Evolutionary conservation across 2,113 vertebrate genomes (phyloP).

Genomic region (Ahaetulla prasina): DNA sequence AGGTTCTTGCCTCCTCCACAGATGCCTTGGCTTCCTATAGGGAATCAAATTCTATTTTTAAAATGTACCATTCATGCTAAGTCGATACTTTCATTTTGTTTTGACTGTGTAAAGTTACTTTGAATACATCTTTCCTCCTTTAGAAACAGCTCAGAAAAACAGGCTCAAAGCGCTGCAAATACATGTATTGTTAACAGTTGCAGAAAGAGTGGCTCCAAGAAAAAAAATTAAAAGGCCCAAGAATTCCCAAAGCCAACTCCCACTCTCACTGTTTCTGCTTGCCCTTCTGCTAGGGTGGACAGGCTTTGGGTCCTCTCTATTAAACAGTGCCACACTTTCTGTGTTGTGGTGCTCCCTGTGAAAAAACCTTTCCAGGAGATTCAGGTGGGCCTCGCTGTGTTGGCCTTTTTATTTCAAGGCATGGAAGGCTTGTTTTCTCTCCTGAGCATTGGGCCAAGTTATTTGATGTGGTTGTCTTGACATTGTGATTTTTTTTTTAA

Average conservation of each 20-base stretch:
- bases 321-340: neutral
- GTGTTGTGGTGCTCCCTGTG: neutral
- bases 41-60: neutral
- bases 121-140: neutral
- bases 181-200: neutral
- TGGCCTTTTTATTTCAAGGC: neutral
- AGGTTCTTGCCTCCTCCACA: slow-evolving; percentile 76
- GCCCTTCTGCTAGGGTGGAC: neutral
- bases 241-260: neutral
- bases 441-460: neutral
- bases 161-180: neutral
- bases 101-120: neutral
- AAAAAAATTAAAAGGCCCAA: neutral
- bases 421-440: neutral
- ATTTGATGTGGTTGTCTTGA: neutral
- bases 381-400: neutral
- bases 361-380: neutral
- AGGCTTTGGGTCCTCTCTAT: neutral
- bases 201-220: neutral
- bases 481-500: neutral
- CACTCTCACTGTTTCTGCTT: neutral
- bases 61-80: neutral
- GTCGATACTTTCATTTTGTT: neutral
- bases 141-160: neutral
- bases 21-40: slow-evolving; percentile 81